Percentiles rank a stretch among this genome's conserved stretches.
These are phyloP conservation scores for Conus canariensis DNA, from an alignment of 2,888 invertebrate genomes.

Conservation along the genomic window DNA sequence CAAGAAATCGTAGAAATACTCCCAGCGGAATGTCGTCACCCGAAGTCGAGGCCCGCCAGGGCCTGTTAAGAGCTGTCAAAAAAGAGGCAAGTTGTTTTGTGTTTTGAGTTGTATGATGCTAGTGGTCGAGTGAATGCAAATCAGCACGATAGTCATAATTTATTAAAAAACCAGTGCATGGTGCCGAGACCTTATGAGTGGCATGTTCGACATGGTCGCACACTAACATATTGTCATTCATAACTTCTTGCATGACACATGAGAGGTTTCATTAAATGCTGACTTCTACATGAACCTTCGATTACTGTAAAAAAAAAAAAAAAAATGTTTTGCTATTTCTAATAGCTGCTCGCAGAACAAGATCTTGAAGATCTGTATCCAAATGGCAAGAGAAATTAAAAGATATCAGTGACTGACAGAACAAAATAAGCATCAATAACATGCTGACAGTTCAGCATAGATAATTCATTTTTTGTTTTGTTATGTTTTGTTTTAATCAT, in stretches of 20 bases:
- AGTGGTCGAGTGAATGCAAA: conserved; percentile 18
- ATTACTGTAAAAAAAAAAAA: too few species aligned
- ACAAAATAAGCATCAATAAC: not conserved
- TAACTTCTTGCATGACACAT: not conserved
- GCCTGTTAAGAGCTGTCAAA: conserved; percentile 89
- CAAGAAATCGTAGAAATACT: not conserved
- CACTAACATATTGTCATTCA: conserved; percentile 23
- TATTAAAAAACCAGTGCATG: conserved; percentile 52
- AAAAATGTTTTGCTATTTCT: too few species aligned
- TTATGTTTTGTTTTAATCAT: too few species aligned
- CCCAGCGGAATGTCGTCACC: conserved; percentile 30
- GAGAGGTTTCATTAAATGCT: not conserved
- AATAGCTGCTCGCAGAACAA: too few species aligned
- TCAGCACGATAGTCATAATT: conserved; percentile 60
- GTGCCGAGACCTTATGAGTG: conserved; percentile 26
- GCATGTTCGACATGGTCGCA: not conserved
- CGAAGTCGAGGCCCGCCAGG: conserved; percentile 83
- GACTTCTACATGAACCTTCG: not conserved
- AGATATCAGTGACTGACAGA: not conserved
- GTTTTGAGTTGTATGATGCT: not conserved
- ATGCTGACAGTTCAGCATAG: too few species aligned
- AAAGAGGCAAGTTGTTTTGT: conserved; percentile 82
- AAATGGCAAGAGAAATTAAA: not conserved
- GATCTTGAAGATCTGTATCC: not conserved
- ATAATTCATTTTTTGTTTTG: too few species aligned